Conservation (phyloP, 2,797 vertebrate genomes). For the Odontamblyopus lacepedii region DNA sequence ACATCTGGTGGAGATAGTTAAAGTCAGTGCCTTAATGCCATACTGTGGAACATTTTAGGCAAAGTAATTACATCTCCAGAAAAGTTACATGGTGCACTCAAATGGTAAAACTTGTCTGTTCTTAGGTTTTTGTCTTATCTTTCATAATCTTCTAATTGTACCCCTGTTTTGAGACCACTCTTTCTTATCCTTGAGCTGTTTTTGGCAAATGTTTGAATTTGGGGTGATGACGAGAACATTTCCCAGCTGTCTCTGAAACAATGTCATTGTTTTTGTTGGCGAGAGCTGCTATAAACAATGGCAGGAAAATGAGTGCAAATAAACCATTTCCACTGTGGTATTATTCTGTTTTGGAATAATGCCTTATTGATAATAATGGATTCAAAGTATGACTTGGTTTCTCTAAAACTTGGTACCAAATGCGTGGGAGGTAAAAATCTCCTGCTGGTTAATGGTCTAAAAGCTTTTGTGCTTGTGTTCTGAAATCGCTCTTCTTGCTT, state of each 20-base stretch:
- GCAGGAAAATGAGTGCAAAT: constrained; percentile 62
- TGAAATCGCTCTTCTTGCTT: constrained; percentile 24
- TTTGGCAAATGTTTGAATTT: constrained; percentile 48
- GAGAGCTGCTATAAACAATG: constrained; percentile 58
- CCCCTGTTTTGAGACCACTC: neutral
- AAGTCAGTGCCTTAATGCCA: too few species aligned
- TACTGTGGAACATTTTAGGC: too few species aligned
- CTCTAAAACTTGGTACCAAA: constrained; percentile 28
- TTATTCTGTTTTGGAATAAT: constrained; percentile 59
- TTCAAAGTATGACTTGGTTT: constrained; percentile 40
- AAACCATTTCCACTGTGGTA: constrained; percentile 61
- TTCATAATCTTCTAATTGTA: neutral
- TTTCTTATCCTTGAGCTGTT: constrained; percentile 37
- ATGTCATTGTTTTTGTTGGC: constrained; percentile 70
- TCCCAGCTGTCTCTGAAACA: constrained; percentile 63
- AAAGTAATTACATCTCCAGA: too few species aligned
- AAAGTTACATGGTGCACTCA: too few species aligned
- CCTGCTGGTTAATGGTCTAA: constrained; percentile 17
- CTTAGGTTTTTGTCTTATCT: neutral
- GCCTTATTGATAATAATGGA: constrained; percentile 47
- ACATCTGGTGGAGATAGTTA: too few species aligned
- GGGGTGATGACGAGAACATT: constrained; percentile 60
- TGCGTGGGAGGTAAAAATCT: constrained; percentile 30
- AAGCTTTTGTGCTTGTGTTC: constrained; percentile 18
- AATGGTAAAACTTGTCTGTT: too few species aligned